Evolutionary conservation across 1,140 invertebrate genomes (phyloP).

Genomic region (Euschistus heros): DNA sequence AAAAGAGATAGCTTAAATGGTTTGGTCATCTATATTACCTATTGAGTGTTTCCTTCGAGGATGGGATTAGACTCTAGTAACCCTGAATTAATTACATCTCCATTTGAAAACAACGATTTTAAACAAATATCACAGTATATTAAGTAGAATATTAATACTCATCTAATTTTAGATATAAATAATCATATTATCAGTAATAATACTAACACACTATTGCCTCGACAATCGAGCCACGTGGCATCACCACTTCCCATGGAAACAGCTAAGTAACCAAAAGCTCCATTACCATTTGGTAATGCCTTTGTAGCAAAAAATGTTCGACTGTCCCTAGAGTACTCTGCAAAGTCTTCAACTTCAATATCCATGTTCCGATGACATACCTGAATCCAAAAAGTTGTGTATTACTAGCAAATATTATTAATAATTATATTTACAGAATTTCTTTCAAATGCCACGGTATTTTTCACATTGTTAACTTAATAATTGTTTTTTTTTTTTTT

Average conservation of each 20-base stretch:
- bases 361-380: not conserved
- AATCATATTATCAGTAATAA: not conserved
- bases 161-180: not conserved
- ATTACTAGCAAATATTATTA: not conserved
- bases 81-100: too few relatives aligned
- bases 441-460: not conserved
- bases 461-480: not conserved
- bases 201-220: not conserved
- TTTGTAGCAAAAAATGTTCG: conserved; percentile 1
- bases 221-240: not conserved
- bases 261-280: not conserved
- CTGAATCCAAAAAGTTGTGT: not conserved
- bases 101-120: too few relatives aligned
- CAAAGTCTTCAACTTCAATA: not conserved
- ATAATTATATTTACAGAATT: not conserved
- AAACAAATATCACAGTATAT: not conserved
- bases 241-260: conserved; percentile 1
- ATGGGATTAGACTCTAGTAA: too few relatives aligned
- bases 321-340: not conserved
- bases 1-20: too few relatives aligned
- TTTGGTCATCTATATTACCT: too few relatives aligned
- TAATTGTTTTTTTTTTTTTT: not conserved
- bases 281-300: not conserved
- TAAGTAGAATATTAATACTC: not conserved
- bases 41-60: too few relatives aligned